Evolutionary conservation across 1,140 invertebrate genomes (phyloP), one percentile per base, ranked within the genome.

Genomic region (Melitaea cinxia): DNA sequence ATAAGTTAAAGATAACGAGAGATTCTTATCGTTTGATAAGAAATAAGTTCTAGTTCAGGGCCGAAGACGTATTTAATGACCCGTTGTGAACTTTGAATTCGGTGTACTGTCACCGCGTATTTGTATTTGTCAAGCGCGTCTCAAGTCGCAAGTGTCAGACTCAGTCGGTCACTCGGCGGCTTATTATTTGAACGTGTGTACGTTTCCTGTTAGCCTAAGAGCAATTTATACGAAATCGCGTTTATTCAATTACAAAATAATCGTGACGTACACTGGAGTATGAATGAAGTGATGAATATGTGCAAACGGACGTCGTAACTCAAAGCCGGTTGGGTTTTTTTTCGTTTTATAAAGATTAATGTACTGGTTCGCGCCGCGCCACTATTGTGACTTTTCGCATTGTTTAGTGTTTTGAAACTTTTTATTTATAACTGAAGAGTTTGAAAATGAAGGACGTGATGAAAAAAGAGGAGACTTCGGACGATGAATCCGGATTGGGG

Each of bases 401-500:
- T 61, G 68, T 80, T 75, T 78, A 78, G 45, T 78, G 75, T 81
- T 76, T 78, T 77, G 64, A 70, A 72, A 75, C 64, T 65, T 68
- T 47, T 57, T 70, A 55, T 70, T 28, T 28, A 28, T 6, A 39
- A 52, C 59, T 52, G 28, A 66, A 59, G 74, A 73, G 59, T 71
- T 45, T 72, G 39, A 84, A 74, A 37, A 90, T 89, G 88, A 90
- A 87, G 74, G 73, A 76, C 21, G 57, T 72, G 17, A 77, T 79
- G 49, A 75, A 72, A 58, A 88, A 88, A 58, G 83, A 88, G 50
- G 91, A 92, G 59, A 85, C 78, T n/a, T 91, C 89, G 2, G 91
- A 93, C 67, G 91, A 94, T 66, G 93, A 94, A 55, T 92, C 92
- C 53, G 95, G 95, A 50, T 83, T 96, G 68, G 95, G 95, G 30